phyloP scores from a whole-genome alignment of 2,888 invertebrate species.

The Diplolepis rosae region DNA sequence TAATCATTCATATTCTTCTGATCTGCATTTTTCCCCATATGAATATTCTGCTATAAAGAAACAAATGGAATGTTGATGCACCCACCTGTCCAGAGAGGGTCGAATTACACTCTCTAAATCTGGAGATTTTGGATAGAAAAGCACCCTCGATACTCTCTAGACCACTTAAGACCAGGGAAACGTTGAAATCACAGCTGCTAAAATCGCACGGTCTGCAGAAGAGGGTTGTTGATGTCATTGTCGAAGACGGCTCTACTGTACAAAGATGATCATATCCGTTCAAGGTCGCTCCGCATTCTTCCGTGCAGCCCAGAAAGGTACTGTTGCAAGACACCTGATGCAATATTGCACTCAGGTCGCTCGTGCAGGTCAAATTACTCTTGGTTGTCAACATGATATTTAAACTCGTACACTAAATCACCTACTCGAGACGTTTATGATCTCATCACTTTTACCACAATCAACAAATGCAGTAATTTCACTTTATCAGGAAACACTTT shows the following conservation, averaged over 20 bases:
- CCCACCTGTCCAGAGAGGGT: conserved; percentile 48
- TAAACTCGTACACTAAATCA: conserved; percentile 7
- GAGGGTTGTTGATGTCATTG: conserved; percentile 52
- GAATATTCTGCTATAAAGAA: background rate
- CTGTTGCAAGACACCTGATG: conserved; percentile 60
- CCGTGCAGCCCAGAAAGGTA: conserved; percentile 51
- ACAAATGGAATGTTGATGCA: background rate
- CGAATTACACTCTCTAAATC: conserved; percentile 57
- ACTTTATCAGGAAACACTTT: conserved; percentile 1
- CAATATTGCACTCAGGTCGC: conserved; percentile 56
- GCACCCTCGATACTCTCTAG: conserved; percentile 61
- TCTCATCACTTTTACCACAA: background rate
- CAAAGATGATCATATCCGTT: conserved; percentile 60
- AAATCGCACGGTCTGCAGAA: conserved; percentile 61
- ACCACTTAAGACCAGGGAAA: conserved; percentile 60
- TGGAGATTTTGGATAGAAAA: conserved; percentile 58
- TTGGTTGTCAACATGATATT: conserved; percentile 50
- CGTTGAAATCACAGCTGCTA: conserved; percentile 56
- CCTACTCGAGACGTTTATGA: conserved; percentile 24
- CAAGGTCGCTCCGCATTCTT: conserved; percentile 50
- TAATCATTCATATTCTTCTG: too few species aligned
- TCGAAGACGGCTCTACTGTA: conserved; percentile 41
- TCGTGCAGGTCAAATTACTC: conserved; percentile 54
- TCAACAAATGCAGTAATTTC: background rate
- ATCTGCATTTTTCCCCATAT: too few species aligned